Percentiles rank a stretch among this genome's conserved stretches.
Evolutionary conservation across 2,113 vertebrate genomes (phyloP).

Genomic region (Axis porcinus): DNA sequence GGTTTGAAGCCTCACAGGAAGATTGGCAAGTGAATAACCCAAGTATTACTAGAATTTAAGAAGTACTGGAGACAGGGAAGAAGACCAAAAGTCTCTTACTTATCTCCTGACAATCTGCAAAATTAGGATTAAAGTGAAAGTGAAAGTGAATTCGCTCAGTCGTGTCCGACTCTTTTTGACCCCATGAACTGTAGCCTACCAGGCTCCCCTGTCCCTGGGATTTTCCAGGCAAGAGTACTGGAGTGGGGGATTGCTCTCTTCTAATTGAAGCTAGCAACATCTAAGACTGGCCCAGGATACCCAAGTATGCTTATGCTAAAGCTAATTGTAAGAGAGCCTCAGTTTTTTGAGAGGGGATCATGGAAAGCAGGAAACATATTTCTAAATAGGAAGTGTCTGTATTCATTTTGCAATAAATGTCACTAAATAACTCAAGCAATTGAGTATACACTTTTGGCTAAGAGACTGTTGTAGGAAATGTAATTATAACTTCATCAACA

Average conservation of each 20-base stretch:
- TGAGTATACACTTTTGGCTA: not conserved
- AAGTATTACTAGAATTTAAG: not conserved
- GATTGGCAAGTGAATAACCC: not conserved
- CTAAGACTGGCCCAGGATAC: not conserved
- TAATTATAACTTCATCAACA: not conserved
- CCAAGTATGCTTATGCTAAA: not conserved
- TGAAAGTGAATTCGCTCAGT: not conserved
- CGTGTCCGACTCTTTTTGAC: not conserved
- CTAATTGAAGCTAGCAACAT: not conserved
- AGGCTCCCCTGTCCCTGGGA: not conserved
- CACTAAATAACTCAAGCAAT: not conserved
- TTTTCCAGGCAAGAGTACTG: not conserved
- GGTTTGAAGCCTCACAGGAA: not conserved
- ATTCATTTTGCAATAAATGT: constrained; percentile 29
- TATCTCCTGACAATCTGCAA: not conserved
- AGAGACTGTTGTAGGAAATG: not conserved
- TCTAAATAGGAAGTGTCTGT: constrained; percentile 24
- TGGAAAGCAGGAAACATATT: not conserved
- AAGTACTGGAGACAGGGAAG: not conserved
- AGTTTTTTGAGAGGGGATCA: not conserved
- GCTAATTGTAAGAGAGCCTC: not conserved
- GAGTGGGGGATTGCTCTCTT: not conserved
- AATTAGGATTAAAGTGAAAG: not conserved
- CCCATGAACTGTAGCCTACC: not conserved
- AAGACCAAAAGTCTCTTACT: not conserved